Conservation (phyloP, 2,888 invertebrate genomes). For the Maniola hyperantus region DNA sequence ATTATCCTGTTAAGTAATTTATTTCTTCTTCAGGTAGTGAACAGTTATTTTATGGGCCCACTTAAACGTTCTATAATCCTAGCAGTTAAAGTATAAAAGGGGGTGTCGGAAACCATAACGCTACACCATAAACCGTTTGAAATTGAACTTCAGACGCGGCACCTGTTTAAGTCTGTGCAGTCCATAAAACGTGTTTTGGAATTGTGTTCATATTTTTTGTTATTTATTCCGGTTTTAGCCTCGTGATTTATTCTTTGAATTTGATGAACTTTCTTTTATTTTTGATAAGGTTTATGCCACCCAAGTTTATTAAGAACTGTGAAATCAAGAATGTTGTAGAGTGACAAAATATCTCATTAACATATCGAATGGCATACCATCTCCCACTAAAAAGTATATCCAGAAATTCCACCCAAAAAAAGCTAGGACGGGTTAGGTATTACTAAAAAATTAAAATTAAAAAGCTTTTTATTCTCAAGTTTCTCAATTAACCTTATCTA, state of each 20-base stretch:
- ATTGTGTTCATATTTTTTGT: slow-evolving; percentile 32
- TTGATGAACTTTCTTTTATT: background rate
- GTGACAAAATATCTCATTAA: too few species aligned
- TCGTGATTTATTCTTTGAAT: slow-evolving; percentile 1
- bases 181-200: slow-evolving; percentile 65
- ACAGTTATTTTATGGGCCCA: slow-evolving; percentile 76
- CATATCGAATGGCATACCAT: too few species aligned
- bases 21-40: slow-evolving; percentile 78
- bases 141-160: slow-evolving; percentile 61
- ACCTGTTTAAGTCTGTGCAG: slow-evolving; percentile 60
- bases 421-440: too few species aligned
- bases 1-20: slow-evolving; percentile 81
- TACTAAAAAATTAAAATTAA: too few species aligned
- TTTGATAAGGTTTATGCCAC: background rate
- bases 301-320: background rate
- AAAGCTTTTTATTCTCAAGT: too few species aligned
- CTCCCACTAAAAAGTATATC: too few species aligned
- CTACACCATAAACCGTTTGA: slow-evolving; percentile 68
- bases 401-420: too few species aligned
- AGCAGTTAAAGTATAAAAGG: slow-evolving; percentile 71
- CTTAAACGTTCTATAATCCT: slow-evolving; percentile 78
- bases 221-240: slow-evolving; percentile 11
- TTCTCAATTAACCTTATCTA: too few species aligned
- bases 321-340: too few species aligned
- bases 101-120: slow-evolving; percentile 71